A percentile compares a stretch with the other conserved stretches of the same genome.
phyloP scores from a whole-genome alignment of 2,888 invertebrate species.

The Poecilus cupreus region DNA sequence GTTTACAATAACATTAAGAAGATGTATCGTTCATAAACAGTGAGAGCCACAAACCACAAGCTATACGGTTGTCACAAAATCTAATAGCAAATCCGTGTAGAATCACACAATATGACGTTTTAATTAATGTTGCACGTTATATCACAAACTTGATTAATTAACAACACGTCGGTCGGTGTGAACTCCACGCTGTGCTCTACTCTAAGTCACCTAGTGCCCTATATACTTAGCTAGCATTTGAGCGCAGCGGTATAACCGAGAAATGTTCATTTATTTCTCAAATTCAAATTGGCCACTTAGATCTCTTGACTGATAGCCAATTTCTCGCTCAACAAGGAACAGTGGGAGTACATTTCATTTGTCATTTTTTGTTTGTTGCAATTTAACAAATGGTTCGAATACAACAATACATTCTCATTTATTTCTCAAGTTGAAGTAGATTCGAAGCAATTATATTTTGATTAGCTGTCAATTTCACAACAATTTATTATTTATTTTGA shows the following conservation, averaged over 20 bases:
- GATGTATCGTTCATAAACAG: background rate
- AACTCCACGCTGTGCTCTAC: background rate
- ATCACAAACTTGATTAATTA: conserved; percentile 20
- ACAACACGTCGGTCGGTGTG: background rate
- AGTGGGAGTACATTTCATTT: background rate
- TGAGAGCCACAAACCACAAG: background rate
- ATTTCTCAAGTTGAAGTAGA: background rate
- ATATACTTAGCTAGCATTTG: background rate
- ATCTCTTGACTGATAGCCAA: background rate
- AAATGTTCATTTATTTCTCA: background rate
- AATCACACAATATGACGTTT: conserved; percentile 9
- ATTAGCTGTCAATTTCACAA: too few relatives aligned
- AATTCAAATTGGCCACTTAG: background rate
- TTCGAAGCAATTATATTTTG: background rate
- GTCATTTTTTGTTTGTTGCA: background rate
- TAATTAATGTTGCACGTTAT: conserved; percentile 9
- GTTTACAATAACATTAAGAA: background rate
- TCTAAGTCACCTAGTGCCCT: background rate
- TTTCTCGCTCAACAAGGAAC: background rate
- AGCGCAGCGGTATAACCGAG: background rate
- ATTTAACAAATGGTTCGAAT: background rate
- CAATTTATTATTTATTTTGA: too few relatives aligned
- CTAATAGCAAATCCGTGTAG: conserved; percentile 11
- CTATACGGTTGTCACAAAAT: background rate
- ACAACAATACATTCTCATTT: background rate